Evolutionary conservation across 2,797 vertebrate species (phyloP).

Genomic region (Acridotheres tristis): DNA sequence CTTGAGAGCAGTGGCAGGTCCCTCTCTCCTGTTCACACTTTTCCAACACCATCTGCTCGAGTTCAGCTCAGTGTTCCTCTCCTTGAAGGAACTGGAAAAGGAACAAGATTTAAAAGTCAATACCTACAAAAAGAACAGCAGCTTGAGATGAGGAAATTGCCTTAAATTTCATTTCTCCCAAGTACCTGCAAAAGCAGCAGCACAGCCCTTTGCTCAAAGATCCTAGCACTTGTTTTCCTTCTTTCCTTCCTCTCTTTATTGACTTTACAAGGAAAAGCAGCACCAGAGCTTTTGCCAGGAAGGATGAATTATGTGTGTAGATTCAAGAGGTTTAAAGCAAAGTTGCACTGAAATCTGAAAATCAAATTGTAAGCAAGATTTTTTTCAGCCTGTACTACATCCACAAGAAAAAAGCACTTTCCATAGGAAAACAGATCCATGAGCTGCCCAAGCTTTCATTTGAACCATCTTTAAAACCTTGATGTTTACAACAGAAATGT

Average conservation of each 20-base stretch:
- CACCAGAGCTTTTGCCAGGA: neutral
- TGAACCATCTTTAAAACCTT: neutral
- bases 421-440: neutral
- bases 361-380: neutral
- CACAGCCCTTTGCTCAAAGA: neutral
- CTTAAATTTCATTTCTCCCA: neutral
- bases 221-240: neutral
- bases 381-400: neutral
- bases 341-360: neutral
- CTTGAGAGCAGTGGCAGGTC: neutral
- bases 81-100: neutral
- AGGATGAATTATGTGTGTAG: neutral
- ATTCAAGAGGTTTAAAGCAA: neutral
- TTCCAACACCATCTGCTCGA: neutral
- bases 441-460: neutral
- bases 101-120: neutral
- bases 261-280: conserved; percentile 13
- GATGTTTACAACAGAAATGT: neutral
- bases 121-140: neutral
- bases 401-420: neutral
- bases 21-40: neutral
- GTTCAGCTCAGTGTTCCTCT: neutral
- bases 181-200: neutral
- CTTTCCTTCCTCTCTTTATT: neutral
- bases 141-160: neutral